These are phyloP conservation scores for Eupeodes latifasciatus DNA, from an alignment of 2,888 invertebrate genomes.

Conservation along the genomic window DNA sequence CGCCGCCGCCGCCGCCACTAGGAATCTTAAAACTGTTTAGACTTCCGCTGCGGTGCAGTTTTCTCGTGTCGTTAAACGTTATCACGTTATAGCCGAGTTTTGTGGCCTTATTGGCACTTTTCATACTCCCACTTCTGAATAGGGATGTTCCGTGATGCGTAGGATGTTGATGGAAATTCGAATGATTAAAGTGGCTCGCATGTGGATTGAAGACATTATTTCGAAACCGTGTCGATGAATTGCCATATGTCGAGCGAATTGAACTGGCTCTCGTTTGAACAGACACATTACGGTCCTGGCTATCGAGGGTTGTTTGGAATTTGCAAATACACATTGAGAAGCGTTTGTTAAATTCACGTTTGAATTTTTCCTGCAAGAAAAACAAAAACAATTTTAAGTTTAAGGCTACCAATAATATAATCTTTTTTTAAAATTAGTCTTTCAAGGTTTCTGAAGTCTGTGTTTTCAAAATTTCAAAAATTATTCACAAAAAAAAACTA, in stretches of 20 bases:
- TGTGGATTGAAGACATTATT: slow-evolving; percentile 79
- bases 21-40: slow-evolving; percentile 55
- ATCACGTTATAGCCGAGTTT: slow-evolving; percentile 68
- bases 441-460: no score
- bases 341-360: slow-evolving; percentile 90
- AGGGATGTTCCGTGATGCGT: slow-evolving; percentile 31
- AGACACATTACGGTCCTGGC: slow-evolving; percentile 82
- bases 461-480: no score
- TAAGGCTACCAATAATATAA: no score
- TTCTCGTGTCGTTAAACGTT: slow-evolving; percentile 57
- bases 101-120: slow-evolving; percentile 62
- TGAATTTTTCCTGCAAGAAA: slow-evolving; percentile 89
- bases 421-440: no score
- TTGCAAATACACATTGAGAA: slow-evolving; percentile 86
- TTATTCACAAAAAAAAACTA: no score
- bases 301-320: slow-evolving; percentile 80
- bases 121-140: slow-evolving; percentile 70
- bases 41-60: slow-evolving; percentile 63
- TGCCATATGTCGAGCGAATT: slow-evolving; percentile 82
- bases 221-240: slow-evolving; percentile 81
- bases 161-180: slow-evolving; percentile 47
- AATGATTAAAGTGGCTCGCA: slow-evolving; percentile 48
- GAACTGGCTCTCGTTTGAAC: slow-evolving; percentile 83
- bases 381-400: no score
- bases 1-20: neutral